These are phyloP conservation scores for Rugalucina vietnamica DNA, from an alignment of 2,888 invertebrate genomes.

Conservation along the genomic window DNA sequence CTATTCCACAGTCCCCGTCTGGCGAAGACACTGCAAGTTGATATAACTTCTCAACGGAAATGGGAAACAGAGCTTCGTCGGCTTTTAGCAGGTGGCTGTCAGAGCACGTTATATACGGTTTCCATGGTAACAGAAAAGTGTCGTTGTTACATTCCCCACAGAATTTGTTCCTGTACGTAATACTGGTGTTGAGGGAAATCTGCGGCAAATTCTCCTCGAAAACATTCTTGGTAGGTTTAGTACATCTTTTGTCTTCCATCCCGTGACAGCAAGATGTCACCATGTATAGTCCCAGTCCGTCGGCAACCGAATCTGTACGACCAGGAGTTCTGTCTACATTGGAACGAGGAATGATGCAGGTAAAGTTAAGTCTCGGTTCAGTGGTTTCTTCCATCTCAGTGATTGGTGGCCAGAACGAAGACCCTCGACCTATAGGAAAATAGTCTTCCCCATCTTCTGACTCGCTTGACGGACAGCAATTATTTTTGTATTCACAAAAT, in stretches of 20 bases:
- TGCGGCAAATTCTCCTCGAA: conserved; percentile 39
- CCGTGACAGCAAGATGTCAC: background rate
- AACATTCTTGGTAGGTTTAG: conserved; percentile 5
- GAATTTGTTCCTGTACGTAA: conserved; percentile 46
- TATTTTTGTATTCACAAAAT: background rate
- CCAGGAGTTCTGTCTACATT: background rate
- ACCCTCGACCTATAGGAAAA: background rate
- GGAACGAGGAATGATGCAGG: background rate
- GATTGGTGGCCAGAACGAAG: no score
- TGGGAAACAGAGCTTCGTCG: conserved; percentile 46
- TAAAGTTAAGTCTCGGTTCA: background rate
- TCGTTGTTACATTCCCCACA: conserved; percentile 45
- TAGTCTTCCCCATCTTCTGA: background rate
- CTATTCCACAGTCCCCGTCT: conserved; percentile 26
- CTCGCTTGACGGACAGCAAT: background rate
- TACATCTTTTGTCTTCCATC: conserved; percentile 36
- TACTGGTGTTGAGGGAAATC: conserved; percentile 8
- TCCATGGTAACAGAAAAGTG: conserved; percentile 36
- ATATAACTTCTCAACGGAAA: conserved; percentile 39
- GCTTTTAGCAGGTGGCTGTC: conserved; percentile 28
- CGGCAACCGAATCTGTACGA: background rate
- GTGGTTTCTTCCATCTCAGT: background rate
- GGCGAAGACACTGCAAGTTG: background rate
- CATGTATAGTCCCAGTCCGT: conserved; percentile 10
- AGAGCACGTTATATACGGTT: conserved; percentile 44